Conservation (phyloP, 2,888 invertebrate species). For the Hybos culiciformis region DNA sequence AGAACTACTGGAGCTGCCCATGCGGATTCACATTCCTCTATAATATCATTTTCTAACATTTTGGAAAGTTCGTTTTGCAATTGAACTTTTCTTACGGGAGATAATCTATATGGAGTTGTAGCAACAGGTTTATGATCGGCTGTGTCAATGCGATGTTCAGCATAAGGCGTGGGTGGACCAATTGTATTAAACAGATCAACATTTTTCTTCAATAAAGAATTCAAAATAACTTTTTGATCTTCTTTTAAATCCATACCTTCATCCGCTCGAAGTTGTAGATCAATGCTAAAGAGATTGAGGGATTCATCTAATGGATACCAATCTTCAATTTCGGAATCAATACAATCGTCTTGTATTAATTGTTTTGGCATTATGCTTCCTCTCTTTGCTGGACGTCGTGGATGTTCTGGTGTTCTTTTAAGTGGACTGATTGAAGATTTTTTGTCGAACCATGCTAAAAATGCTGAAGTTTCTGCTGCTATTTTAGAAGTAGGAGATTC, state of each 20-base stretch:
- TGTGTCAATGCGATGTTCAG: slow-evolving; percentile 1
- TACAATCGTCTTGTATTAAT: too few relatives aligned
- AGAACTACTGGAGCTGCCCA: slow-evolving; percentile 10
- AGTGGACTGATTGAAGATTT: background rate
- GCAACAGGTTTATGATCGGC: slow-evolving; percentile 18
- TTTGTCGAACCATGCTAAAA: background rate
- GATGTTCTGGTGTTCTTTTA: background rate
- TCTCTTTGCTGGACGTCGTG: too few relatives aligned
- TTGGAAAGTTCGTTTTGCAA: slow-evolving; percentile 4
- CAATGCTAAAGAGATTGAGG: background rate
- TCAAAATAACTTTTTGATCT: background rate
- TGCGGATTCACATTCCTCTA: slow-evolving; percentile 7
- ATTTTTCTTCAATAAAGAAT: background rate
- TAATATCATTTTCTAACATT: slow-evolving; percentile 13
- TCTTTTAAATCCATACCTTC: background rate
- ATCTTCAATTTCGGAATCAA: background rate
- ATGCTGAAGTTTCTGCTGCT: background rate
- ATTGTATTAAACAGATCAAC: background rate
- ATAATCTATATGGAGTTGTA: slow-evolving; percentile 23
- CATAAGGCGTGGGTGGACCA: background rate
- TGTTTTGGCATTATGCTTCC: too few relatives aligned
- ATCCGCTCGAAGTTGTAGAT: background rate
- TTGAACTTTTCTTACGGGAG: slow-evolving; percentile 14
- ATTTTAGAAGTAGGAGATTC: background rate
- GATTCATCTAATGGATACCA: background rate